These are phyloP conservation scores for Formicarius rufipectus DNA, from an alignment of 2,113 vertebrate species.

Conservation along the genomic window DNA sequence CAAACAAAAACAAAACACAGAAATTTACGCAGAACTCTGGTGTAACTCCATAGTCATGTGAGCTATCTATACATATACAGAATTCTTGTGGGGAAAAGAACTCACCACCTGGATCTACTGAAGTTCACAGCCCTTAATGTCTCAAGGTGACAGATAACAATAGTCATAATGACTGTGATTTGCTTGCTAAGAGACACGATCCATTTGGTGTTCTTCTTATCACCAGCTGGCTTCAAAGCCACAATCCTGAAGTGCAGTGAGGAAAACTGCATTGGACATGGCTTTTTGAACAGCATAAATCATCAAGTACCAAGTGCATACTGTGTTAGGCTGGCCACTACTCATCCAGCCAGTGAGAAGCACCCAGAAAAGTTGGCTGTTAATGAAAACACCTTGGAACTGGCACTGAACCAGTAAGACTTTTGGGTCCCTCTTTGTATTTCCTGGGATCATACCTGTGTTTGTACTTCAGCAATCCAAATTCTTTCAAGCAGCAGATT, in stretches of 20 bases:
- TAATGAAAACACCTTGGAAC: background rate
- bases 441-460: background rate
- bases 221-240: background rate
- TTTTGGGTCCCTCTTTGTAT: background rate
- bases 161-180: background rate
- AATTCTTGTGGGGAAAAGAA: background rate
- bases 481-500: background rate
- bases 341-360: background rate
- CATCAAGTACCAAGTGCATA: background rate
- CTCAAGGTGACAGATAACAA: background rate
- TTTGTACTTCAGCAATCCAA: background rate
- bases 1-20: no score
- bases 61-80: background rate
- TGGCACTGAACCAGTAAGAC: background rate
- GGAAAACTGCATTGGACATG: background rate
- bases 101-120: background rate
- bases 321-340: background rate
- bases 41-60: background rate
- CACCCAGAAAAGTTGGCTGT: background rate
- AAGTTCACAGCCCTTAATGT: background rate
- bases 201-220: background rate
- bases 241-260: background rate
- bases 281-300: background rate
- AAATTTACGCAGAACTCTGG: conserved; percentile 1
- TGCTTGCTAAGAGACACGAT: background rate